These are phyloP conservation scores for Heteronetta atricapilla DNA, from an alignment of 2,113 vertebrate genomes.

Conservation along the genomic window DNA sequence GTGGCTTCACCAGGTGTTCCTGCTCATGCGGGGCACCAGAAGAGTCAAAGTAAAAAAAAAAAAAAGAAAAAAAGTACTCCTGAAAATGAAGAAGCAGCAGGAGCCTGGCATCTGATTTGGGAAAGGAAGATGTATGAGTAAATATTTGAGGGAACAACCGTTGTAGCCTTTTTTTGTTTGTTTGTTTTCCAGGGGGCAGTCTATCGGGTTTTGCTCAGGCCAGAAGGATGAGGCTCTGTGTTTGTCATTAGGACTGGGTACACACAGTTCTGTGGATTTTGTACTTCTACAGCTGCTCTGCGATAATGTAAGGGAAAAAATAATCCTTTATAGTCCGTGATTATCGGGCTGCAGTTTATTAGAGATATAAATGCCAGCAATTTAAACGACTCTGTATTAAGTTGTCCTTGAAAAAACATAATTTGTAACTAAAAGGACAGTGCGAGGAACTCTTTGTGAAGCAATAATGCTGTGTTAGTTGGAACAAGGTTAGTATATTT, in stretches of 20 bases:
- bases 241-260: conserved; percentile 59
- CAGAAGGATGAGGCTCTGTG: conserved; percentile 7
- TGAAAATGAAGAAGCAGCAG: conserved; percentile 6
- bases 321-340: conserved; percentile 77
- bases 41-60: neutral
- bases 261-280: conserved; percentile 78
- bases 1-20: neutral
- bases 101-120: conserved; percentile 11
- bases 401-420: conserved; percentile 73
- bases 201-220: neutral
- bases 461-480: conserved; percentile 18
- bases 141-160: conserved; percentile 20
- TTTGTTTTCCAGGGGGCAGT: neutral
- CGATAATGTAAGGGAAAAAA: conserved; percentile 78
- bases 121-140: conserved; percentile 19
- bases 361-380: conserved; percentile 73
- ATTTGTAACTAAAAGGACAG: conserved; percentile 58
- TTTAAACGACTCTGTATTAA: conserved; percentile 73
- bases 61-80: neutral
- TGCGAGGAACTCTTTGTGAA: conserved; percentile 19
- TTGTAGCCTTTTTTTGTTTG: neutral
- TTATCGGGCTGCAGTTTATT: conserved; percentile 80
- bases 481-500: conserved; percentile 33
- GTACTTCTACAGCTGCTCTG: conserved; percentile 77
- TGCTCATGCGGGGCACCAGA: neutral